Evolutionary conservation across 2,797 vertebrate species (phyloP).

Genomic region (Rachycentron canadum): DNA sequence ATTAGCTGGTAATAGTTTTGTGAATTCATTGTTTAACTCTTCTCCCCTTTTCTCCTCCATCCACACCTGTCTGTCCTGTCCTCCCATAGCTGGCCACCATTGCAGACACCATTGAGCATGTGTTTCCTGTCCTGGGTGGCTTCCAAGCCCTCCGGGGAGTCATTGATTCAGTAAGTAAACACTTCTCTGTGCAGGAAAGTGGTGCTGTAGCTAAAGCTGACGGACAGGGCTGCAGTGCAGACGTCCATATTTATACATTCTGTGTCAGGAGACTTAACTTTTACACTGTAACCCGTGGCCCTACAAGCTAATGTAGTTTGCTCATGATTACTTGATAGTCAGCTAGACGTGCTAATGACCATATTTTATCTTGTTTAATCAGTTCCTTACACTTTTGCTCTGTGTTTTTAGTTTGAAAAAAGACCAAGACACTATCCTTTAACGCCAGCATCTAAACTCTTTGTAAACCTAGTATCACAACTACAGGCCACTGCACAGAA

Average conservation of each 20-base stretch:
- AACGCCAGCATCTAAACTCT: too few relatives aligned
- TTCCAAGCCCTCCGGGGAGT: slow-evolving; percentile 91
- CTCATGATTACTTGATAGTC: background rate
- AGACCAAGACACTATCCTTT: too few relatives aligned
- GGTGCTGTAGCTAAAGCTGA: slow-evolving; percentile 1
- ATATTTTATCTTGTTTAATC: background rate
- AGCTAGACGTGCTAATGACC: background rate
- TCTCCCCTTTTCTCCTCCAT: background rate
- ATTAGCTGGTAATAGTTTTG: background rate
- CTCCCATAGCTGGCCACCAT: slow-evolving; percentile 90
- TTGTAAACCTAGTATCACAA: too few relatives aligned
- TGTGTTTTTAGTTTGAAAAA: too few relatives aligned
- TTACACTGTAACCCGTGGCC: background rate
- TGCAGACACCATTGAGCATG: slow-evolving; percentile 92
- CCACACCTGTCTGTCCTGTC: slow-evolving; percentile 1
- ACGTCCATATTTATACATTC: background rate
- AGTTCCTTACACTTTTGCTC: too few relatives aligned
- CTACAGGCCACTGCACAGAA: too few relatives aligned
- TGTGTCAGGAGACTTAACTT: background rate
- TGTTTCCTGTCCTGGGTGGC: slow-evolving; percentile 92
- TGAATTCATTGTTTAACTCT: background rate
- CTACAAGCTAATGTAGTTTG: background rate
- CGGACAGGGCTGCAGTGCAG: background rate
- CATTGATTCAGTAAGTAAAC: slow-evolving; percentile 90
- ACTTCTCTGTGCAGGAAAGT: slow-evolving; percentile 12